phyloP scores from a whole-genome alignment of 2,888 invertebrate species.

The Ceriagrion tenellum region DNA sequence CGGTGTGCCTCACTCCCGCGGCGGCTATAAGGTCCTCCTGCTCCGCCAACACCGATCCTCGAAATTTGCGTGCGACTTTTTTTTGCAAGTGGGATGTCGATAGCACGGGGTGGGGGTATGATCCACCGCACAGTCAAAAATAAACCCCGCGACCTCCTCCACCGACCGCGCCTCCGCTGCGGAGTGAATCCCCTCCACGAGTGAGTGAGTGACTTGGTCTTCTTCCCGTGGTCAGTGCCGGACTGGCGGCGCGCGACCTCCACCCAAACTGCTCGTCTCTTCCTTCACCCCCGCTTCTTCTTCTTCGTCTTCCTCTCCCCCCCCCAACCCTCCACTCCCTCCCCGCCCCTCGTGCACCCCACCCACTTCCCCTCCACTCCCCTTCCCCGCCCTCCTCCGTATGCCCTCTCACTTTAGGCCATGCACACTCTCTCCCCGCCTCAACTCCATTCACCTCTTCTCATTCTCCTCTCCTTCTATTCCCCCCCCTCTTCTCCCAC shows the following conservation, averaged over 20 bases:
- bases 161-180: not conserved
- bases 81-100: not conserved
- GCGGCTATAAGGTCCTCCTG: not conserved
- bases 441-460: not conserved
- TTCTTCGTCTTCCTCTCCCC: not conserved
- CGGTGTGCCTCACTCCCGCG: not conserved
- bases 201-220: not conserved
- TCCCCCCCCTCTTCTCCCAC: too few relatives aligned
- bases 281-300: not conserved
- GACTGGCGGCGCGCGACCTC: conserved; percentile 60
- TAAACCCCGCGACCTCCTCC: not conserved
- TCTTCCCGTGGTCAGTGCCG: conserved; percentile 60
- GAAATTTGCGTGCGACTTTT: not conserved
- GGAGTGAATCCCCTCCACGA: not conserved
- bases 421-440: not conserved
- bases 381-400: not conserved
- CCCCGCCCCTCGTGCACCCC: not conserved
- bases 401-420: not conserved
- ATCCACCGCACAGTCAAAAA: not conserved
- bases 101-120: not conserved
- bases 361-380: not conserved
- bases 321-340: not conserved
- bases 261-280: conserved; percentile 3
- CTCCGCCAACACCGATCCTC: not conserved
- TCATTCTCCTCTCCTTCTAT: not conserved